A percentile compares a stretch with the other conserved stretches of the same genome.
These are phyloP conservation scores for Propithecus deckenii DNA, from an alignment of 2,797 vertebrate species.

Conservation along the genomic window DNA sequence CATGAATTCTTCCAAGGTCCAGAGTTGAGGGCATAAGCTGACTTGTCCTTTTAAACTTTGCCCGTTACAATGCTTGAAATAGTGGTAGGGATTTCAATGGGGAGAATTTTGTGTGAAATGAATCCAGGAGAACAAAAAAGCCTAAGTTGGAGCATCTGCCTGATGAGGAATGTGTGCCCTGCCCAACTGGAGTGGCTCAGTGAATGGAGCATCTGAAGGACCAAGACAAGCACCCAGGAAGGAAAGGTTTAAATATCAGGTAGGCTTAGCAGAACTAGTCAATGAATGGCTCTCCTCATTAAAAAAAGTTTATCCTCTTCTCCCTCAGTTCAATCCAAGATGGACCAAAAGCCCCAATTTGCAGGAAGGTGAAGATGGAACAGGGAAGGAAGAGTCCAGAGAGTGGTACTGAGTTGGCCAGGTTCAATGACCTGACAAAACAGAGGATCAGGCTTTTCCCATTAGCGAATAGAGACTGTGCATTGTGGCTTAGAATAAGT, in stretches of 20 bases:
- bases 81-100: neutral
- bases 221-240: neutral
- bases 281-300: neutral
- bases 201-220: neutral
- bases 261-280: neutral
- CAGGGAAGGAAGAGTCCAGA: no score
- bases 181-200: neutral
- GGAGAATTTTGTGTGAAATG: neutral
- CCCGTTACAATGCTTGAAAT: neutral
- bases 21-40: neutral
- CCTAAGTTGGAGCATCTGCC: neutral
- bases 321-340: neutral
- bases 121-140: neutral
- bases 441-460: neutral
- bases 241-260: neutral
- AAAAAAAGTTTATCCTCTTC: neutral
- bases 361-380: neutral
- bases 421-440: neutral
- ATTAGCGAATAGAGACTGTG: neutral
- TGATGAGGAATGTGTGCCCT: neutral
- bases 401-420: neutral
- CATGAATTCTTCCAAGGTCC: neutral
- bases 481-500: neutral
- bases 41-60: neutral
- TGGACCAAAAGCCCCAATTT: neutral